Base-by-base conservation (phyloP, 2,113 vertebrate species). In the Nothocercus nigrocapillus region DNA sequence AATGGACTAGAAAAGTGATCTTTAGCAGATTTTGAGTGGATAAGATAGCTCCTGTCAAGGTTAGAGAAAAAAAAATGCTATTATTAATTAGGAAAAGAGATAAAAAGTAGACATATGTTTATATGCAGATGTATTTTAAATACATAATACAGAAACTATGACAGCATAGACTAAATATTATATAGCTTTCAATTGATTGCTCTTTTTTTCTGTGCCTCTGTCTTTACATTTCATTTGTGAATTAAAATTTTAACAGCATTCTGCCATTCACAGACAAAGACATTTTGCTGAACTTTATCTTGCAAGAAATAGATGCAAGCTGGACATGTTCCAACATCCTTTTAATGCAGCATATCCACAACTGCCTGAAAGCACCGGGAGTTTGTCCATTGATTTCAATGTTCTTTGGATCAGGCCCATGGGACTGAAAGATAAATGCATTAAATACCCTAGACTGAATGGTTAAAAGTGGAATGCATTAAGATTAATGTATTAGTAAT, bases 351-450 rank as follows among this genome's bases (percentile, higher is more conserved):
- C 36, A 64, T 94, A 90, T 32, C 73, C 45, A 51, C 21, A 49
- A 7, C 44, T 32, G 61, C 61, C 56, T 49, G 59, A 6, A 59
- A 92, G 36, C 11, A 0, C n/a, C 0, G 3, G 0, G 13, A 54
- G 34, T 40, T 5, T 7, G 75, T 80, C 42, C 75, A 25, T 32
- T 8, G 61, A 42, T 84, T 67, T n/a, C 14, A 9, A 6, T 7
- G 56, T 27, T 1, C 8, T 62, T 59, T 5, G 28, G 32, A 70
- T 47, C 51, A 77, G 73, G n/a, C 76, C 44, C 36, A 0, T 13
- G 88, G 45, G 90, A 12, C 30, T 4, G 45, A 51, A 56, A 95
- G 85, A 90, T 77, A 77, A 95, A 90, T 42, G 70, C 13, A 38
- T 42, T 45, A 14, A 64, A 59, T 19, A 4, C 49, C 51, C 69